Base-by-base conservation (phyloP, 2,113 vertebrate genomes). In the Brachypodius melanocephalos region DNA sequence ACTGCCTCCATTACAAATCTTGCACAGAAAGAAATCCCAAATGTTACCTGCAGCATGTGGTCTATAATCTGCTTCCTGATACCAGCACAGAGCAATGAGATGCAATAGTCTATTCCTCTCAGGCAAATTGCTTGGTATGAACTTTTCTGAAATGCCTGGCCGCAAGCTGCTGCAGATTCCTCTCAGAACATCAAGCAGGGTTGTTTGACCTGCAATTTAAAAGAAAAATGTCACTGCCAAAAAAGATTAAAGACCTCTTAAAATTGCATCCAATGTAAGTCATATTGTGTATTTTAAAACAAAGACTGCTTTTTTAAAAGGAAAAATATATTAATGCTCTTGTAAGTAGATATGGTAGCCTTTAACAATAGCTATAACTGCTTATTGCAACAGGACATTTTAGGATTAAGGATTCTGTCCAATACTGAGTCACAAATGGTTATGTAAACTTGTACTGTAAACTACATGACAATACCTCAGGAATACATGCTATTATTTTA, bases 51-150 rank as follows among this genome's bases (percentile, higher is more conserved):
- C 38, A 32, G 26, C 17, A 3, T 3, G 10, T 20, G 97, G 97
- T 80, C 98, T 96, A 4, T 54, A 79, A 34, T 55, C 25, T 43
- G 88, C 74, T 22, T 98, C 91, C 42, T 95, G 93, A 32, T 97
- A 95, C 97, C 97, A 98, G 76, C 98, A 97, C 16, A 95, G 42
- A 57, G 85, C 9, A 1, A 96, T 90, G 31, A 98, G 68, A 12
- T 91, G 78, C 36, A 96, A 8, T 17, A 98, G 28, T 22, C 22
- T 87, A 0, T 72, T 92, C 54, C 93, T 96, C 42, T 94, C 80
- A 6, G 94, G 91, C 32, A 96, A 66, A 67, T 34, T 24, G 8
- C 36, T 93, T 28, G 96, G 89, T 31, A 97, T 86, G 28, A 95
- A 92, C 10, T 84, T 80, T 17, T 95, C 89, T 54, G 91, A 94